Conservation (phyloP, 2,888 invertebrate genomes). For the Rhagium mordax region DNA sequence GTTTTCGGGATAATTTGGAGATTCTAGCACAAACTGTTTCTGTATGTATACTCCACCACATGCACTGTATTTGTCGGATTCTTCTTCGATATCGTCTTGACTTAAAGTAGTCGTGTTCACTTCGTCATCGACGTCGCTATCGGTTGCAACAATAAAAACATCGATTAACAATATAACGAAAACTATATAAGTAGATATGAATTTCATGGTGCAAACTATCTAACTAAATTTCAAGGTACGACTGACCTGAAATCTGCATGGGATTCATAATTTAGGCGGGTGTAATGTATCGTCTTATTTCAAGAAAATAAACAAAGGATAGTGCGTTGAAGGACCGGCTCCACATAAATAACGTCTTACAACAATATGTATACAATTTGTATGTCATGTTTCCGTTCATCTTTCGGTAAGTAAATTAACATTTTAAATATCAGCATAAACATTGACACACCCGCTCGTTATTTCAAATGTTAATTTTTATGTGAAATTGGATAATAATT, state of each 20-base stretch:
- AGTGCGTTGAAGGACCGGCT: slow-evolving; percentile 45
- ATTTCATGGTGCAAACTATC: slow-evolving; percentile 18
- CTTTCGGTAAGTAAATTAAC: neutral
- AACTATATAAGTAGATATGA: neutral
- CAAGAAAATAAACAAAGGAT: slow-evolving; percentile 51
- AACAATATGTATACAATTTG: neutral
- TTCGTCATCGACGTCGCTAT: neutral
- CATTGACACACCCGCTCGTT: neutral
- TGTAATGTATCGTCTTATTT: slow-evolving; percentile 25
- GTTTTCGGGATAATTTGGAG: slow-evolving; percentile 72
- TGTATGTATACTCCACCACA: slow-evolving; percentile 70
- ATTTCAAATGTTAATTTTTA: neutral
- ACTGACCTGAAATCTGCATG: slow-evolving; percentile 20
- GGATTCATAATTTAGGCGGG: slow-evolving; percentile 25
- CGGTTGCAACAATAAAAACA: neutral
- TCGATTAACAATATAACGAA: neutral
- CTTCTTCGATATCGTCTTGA: neutral
- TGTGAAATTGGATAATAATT: neutral
- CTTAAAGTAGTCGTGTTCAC: neutral
- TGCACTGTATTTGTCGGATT: neutral
- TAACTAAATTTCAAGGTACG: slow-evolving; percentile 18
- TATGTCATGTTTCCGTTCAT: neutral
- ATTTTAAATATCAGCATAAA: neutral
- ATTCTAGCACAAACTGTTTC: slow-evolving; percentile 70
- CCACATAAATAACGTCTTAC: neutral